These are phyloP conservation scores for Iselma pallidipennis DNA, from an alignment of 2,888 invertebrate genomes.

Conservation along the genomic window DNA sequence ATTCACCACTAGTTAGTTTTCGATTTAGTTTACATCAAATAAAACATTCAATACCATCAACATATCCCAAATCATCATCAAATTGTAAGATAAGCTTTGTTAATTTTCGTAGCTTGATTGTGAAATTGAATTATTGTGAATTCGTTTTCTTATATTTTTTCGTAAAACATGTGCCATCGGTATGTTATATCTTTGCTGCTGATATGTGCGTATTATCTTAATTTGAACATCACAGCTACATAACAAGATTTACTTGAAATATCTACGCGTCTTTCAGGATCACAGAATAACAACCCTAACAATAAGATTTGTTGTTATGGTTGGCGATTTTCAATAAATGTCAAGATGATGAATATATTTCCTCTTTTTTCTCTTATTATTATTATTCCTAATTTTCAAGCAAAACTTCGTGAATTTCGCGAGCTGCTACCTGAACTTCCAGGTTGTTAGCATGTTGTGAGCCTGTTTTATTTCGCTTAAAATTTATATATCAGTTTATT, in stretches of 20 bases:
- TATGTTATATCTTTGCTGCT: background rate
- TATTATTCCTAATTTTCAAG: background rate
- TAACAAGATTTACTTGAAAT: background rate
- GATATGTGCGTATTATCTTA: background rate
- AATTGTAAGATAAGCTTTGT: too few species aligned
- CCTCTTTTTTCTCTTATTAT: slow-evolving; percentile 14
- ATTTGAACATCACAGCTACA: background rate
- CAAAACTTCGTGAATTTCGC: slow-evolving; percentile 24
- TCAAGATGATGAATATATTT: slow-evolving; percentile 10
- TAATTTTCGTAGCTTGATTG: too few species aligned
- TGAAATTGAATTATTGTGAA: background rate
- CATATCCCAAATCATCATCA: too few species aligned
- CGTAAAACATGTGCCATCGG: too few species aligned
- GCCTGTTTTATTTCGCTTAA: slow-evolving; percentile 39
- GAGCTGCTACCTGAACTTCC: slow-evolving; percentile 53
- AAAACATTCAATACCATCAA: too few species aligned
- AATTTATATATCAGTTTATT: slow-evolving; percentile 7
- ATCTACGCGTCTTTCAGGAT: background rate
- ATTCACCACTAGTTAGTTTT: slow-evolving; percentile 2
- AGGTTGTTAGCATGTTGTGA: slow-evolving; percentile 61
- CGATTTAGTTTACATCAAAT: background rate
- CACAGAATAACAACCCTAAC: too few species aligned
- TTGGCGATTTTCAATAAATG: background rate
- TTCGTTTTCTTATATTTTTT: too few species aligned
- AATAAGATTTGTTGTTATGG: too few species aligned